A percentile compares a stretch with the other conserved stretches of the same genome.
Evolutionary conservation across 2,888 invertebrate genomes (phyloP).

Genomic region (Dorcus hopei): DNA sequence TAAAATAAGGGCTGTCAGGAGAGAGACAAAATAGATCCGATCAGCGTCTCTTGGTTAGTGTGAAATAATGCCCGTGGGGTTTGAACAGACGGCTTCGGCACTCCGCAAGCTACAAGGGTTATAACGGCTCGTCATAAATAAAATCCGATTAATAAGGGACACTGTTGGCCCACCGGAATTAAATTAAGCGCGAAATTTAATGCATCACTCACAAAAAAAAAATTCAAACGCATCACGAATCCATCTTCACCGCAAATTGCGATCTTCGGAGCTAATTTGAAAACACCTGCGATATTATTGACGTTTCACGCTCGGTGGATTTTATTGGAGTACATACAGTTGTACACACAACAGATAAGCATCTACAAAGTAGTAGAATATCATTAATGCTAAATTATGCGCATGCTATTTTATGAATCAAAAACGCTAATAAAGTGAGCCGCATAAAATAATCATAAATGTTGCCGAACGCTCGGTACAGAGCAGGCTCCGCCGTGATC

Average conservation of each 20-base stretch:
- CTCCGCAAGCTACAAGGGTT: conserved; percentile 23
- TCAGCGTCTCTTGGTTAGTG: conserved; percentile 43
- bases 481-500: conserved; percentile 31
- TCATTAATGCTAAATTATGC: neutral
- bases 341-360: neutral
- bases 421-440: conserved; percentile 28
- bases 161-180: conserved; percentile 28
- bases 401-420: conserved; percentile 25
- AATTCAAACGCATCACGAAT: neutral
- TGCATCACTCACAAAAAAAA: conserved; percentile 2
- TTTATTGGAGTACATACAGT: neutral
- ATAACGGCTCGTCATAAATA: conserved; percentile 26
- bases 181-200: conserved; percentile 31
- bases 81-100: conserved; percentile 22
- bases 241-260: too few relatives aligned
- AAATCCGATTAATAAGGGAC: conserved; percentile 30
- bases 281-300: too few relatives aligned
- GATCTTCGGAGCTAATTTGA: too few relatives aligned
- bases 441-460: conserved; percentile 43
- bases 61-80: conserved; percentile 47
- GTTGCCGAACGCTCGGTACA: conserved; percentile 36
- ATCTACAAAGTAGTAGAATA: neutral
- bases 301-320: too few relatives aligned
- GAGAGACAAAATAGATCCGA: conserved; percentile 37
- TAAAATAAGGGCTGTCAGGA: conserved; percentile 32